Evolutionary conservation across 2,888 invertebrate genomes (phyloP), one percentile per base, ranked within the genome.

Genomic region (Teleiodes luculella): DNA sequence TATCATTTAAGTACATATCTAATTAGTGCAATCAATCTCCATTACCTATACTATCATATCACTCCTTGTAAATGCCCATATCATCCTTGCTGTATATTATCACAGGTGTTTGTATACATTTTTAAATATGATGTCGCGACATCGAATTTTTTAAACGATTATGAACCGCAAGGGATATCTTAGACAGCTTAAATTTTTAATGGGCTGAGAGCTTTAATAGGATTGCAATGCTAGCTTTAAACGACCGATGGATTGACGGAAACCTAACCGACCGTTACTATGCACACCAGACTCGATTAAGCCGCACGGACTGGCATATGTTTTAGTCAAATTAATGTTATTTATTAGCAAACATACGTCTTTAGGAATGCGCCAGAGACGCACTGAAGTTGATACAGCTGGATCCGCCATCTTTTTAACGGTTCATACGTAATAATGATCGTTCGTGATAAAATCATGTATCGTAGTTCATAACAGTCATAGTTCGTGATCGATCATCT

Each of bases 51-150:
- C 68, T 80, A 74, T 86, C 88, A 89, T 89, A 89, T 89, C 88
- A 88, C 83, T 79, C 78, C 82, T 83, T 88, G 86, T 87, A 88
- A 83, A 87, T 82, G 83, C 77, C 76, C 88, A 89, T 87, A 88
- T 89, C 88, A 83, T 86, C 83, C 78, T 82, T 81, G 81, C 83
- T 86, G 83, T 87, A 79, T 82, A 79, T 70, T 68, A 73, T 63
- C 57, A 75, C 68, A 66, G 70, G 72, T 80, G 78, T 74, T 85
- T 51, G 51, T 51, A 51, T 41, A 39, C 10, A 51, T 16, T 39
- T 39, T 24, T 31, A 28, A 30, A 41, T 18, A 11, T 10, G 51
- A 51, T 37, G 49, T 24, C 36, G 6, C 14, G 37, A 11, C 37
- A 36, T 36, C 80, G 82, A 37, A 35, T 45, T 48, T 47, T 35